Evolutionary conservation across 2,888 invertebrate species (phyloP).

Genomic region (Pseudolycoriella hygida): DNA sequence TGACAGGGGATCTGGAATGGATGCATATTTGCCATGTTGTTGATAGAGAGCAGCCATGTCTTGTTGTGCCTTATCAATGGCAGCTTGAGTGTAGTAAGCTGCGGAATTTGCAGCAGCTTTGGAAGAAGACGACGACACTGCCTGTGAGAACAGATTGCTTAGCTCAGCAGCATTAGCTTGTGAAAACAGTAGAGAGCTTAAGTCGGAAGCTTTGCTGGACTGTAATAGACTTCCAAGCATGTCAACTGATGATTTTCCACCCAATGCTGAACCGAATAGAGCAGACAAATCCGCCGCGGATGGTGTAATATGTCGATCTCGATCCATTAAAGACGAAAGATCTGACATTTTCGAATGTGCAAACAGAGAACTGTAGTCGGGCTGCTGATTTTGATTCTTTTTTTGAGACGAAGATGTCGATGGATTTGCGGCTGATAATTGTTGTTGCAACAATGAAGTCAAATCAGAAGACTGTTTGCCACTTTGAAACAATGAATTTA

Average conservation of each 20-base stretch:
- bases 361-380: constrained; percentile 4
- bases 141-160: constrained; percentile 22
- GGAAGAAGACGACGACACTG: constrained; percentile 13
- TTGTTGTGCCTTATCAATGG: constrained; percentile 33
- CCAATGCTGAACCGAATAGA: constrained; percentile 15
- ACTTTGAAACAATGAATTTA: constrained; percentile 1
- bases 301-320: background rate
- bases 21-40: constrained; percentile 18
- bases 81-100: constrained; percentile 24
- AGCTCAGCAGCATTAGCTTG: constrained; percentile 20
- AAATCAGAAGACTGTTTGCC: background rate
- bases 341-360: constrained; percentile 6
- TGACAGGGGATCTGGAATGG: constrained; percentile 55
- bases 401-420: background rate
- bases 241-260: constrained; percentile 15
- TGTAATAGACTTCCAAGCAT: constrained; percentile 15
- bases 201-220: constrained; percentile 22
- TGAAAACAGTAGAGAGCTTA: constrained; percentile 21
- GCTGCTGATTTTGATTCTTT: background rate
- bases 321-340: constrained; percentile 3
- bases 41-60: constrained; percentile 30
- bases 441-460: constrained; percentile 1
- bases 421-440: background rate
- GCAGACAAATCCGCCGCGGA: constrained; percentile 7
- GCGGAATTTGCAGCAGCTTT: constrained; percentile 14